Evolutionary conservation across 1,140 invertebrate genomes (phyloP), one percentile per base, ranked within the genome.

Genomic region (Bradynema listronoti): DNA sequence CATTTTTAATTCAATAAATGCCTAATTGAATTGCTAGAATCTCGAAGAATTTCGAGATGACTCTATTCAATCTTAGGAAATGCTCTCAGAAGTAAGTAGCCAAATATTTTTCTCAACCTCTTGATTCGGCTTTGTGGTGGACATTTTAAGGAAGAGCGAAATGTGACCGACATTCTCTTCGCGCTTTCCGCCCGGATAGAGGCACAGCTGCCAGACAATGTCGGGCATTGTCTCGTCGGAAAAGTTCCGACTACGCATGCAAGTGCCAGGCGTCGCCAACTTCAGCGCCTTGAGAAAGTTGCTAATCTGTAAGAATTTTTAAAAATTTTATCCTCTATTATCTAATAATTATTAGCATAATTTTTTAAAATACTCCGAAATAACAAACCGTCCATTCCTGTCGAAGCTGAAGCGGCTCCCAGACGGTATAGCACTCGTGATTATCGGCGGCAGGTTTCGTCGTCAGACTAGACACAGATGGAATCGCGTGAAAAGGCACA

Each of bases 131-230:
- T 70, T 52, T 11, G 70, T 74, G 5, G 75, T 68, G 2, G 74
- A 77, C 74, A 77, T 77, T 52, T 77, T 77, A 11, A 77, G 50
- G 43, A 77, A 77, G 9, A 77, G 59, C 1, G 74, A 77, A n/a
- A 77, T 75, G 60, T 77, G 66, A 22, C 75, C 72, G 3, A 43
- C 46, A 49, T 77, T 77, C 36, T 77, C 74, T 39, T 78, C 74
- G 6, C 74, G 63, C 39, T 77, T 77, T 2, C 74, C 74, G 14
- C 74, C 74, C 9, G 74, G 74, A 53, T 77, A 77, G 7, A 77
- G 61, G 46, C 74, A 77, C n/a, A 73, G 46, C 41, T 77, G 74
- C 74, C 74, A 77, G 32, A 66, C 66, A 19, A 77, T 77, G 22
- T 77, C 74, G 7, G 74, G 68, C 63, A 72, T 67, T 16, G 27